Conservation (phyloP, 2,797 vertebrate species). For the Tiaroga cobitis region DNA sequence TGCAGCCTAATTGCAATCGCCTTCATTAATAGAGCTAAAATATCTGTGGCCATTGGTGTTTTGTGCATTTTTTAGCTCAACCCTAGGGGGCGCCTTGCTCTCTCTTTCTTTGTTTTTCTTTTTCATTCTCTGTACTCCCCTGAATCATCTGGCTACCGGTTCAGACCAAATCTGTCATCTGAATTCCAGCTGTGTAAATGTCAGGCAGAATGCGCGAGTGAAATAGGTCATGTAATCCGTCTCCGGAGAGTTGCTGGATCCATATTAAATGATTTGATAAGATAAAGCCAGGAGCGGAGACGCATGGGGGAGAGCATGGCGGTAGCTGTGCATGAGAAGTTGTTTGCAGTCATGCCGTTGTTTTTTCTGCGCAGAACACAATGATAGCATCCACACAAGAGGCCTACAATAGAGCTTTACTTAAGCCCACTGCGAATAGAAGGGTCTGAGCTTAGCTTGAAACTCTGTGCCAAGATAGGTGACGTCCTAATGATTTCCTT, state of each 20-base stretch:
- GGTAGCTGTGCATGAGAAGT: slow-evolving; percentile 23
- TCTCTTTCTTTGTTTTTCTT: not conserved
- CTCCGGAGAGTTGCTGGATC: slow-evolving; percentile 44
- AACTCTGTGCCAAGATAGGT: not conserved
- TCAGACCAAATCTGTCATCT: slow-evolving; percentile 36
- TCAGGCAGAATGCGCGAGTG: slow-evolving; percentile 51
- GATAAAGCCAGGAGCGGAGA: slow-evolving; percentile 51
- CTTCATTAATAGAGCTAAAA: not conserved
- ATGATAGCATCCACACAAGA: slow-evolving; percentile 26
- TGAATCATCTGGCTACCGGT: slow-evolving; percentile 7
- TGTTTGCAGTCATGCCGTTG: not conserved
- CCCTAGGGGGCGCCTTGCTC: not conserved
- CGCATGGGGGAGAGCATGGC: slow-evolving; percentile 22
- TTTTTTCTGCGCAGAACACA: slow-evolving; percentile 19
- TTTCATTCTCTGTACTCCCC: slow-evolving; percentile 3
- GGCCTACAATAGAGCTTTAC: slow-evolving; percentile 18
- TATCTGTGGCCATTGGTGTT: not conserved
- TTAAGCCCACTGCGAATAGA: slow-evolving; percentile 5
- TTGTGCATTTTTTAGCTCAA: not conserved
- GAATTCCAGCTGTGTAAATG: slow-evolving; percentile 60
- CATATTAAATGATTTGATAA: slow-evolving; percentile 61
- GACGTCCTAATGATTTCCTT: slow-evolving; percentile 8
- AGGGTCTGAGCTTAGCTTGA: not conserved
- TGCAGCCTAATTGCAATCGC: not conserved
- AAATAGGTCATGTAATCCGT: slow-evolving; percentile 53